phyloP scores from a whole-genome alignment of 1,140 invertebrate genomes.

The Zaprionus lachaisei region DNA sequence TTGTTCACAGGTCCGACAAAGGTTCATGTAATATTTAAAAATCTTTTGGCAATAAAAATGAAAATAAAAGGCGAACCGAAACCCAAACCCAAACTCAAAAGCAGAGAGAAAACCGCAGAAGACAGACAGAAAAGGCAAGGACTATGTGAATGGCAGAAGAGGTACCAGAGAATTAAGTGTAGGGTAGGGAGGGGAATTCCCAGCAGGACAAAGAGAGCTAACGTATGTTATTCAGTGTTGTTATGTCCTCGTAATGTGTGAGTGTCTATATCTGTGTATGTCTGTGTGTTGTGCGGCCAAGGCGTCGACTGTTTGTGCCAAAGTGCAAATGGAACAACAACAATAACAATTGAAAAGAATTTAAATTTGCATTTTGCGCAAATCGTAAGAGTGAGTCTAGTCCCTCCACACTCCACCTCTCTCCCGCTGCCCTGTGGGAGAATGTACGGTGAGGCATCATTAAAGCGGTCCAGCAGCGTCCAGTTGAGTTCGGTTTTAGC shows the following conservation, averaged over 20 bases:
- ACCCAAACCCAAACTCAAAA: constrained; percentile 12
- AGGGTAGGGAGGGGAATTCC: constrained; percentile 35
- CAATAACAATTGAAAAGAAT: constrained; percentile 83
- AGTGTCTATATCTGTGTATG: constrained; percentile 28
- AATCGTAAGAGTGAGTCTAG: constrained; percentile 45
- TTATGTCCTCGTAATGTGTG: constrained; percentile 23
- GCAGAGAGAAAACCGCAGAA: constrained; percentile 39
- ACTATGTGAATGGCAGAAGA: constrained; percentile 42
- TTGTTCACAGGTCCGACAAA: constrained; percentile 3
- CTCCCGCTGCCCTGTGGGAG: not conserved
- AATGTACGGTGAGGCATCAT: constrained; percentile 53
- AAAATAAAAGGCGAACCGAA: constrained; percentile 26
- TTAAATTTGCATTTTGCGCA: constrained; percentile 81
- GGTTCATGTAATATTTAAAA: constrained; percentile 72
- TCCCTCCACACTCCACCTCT: not conserved
- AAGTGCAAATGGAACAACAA: constrained; percentile 82
- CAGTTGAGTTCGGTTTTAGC: constrained; percentile 14
- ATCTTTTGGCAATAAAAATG: constrained; percentile 62
- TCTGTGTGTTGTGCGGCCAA: constrained; percentile 45
- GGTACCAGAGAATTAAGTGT: not conserved
- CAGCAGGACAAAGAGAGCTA: constrained; percentile 68
- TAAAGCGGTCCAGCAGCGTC: constrained; percentile 56
- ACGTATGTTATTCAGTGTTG: constrained; percentile 62
- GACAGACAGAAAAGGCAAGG: constrained; percentile 43
- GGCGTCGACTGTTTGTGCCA: constrained; percentile 74